Conservation (phyloP, 2,797 vertebrate species). For the Paratrypauchen microcephalus region DNA sequence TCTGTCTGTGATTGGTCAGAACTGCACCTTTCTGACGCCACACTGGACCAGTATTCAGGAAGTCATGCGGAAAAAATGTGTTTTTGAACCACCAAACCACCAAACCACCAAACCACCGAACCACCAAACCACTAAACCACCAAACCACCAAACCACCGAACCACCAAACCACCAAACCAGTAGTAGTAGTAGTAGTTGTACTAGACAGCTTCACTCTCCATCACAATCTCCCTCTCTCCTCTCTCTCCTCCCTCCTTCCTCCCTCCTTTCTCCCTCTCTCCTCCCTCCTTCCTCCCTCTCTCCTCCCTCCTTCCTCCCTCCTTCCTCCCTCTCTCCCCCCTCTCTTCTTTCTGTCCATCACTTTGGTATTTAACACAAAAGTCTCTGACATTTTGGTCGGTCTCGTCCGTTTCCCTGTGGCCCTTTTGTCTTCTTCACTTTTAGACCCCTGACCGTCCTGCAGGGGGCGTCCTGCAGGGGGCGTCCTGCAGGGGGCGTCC, state of each 20-base stretch:
- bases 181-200: no score
- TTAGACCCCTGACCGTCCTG: slow-evolving; percentile 17
- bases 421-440: slow-evolving; percentile 18
- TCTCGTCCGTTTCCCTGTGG: slow-evolving; percentile 34
- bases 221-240: not conserved
- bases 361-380: slow-evolving; percentile 52
- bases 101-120: no score
- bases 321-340: not conserved
- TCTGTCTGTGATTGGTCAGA: no score
- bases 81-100: no score
- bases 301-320: not conserved
- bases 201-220: no score
- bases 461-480: no score
- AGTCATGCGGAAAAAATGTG: no score
- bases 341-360: slow-evolving; percentile 11
- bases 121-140: no score
- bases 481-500: slow-evolving; percentile 15
- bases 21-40: no score
- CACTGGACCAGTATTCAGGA: no score
- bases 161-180: no score
- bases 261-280: not conserved
- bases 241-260: not conserved
- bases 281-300: not conserved
- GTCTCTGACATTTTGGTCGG: slow-evolving; percentile 57
- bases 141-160: no score